phyloP scores from a whole-genome alignment of 2,888 invertebrate species.

The Folsomia candida region DNA sequence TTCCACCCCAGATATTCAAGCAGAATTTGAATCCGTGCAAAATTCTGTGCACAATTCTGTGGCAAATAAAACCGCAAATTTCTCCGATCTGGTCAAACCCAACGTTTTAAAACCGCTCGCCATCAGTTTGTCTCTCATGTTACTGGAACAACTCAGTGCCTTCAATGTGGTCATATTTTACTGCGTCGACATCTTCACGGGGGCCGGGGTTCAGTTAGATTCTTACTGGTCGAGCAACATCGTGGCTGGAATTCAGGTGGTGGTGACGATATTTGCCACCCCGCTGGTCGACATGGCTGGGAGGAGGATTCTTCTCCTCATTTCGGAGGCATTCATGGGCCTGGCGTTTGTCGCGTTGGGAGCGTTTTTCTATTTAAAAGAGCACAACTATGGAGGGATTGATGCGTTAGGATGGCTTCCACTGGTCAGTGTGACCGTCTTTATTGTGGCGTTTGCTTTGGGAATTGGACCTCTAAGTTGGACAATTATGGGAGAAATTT shows the following conservation, averaged over 20 bases:
- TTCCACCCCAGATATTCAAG: background rate
- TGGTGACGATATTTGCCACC: slow-evolving; percentile 58
- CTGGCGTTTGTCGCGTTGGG: slow-evolving; percentile 69
- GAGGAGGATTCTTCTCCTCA: slow-evolving; percentile 71
- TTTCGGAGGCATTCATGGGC: slow-evolving; percentile 72
- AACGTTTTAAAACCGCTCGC: slow-evolving; percentile 70
- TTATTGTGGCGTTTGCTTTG: slow-evolving; percentile 75
- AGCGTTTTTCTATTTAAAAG: slow-evolving; percentile 65
- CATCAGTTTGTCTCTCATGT: slow-evolving; percentile 74
- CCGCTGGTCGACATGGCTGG: slow-evolving; percentile 76
- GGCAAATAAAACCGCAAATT: slow-evolving; percentile 39
- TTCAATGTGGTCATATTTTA: slow-evolving; percentile 82
- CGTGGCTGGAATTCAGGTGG: slow-evolving; percentile 61
- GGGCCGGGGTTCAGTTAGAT: slow-evolving; percentile 62
- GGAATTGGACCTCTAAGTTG: slow-evolving; percentile 72
- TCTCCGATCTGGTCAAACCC: slow-evolving; percentile 63
- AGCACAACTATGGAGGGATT: slow-evolving; percentile 8
- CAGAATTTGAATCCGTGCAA: background rate
- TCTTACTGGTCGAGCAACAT: slow-evolving; percentile 62
- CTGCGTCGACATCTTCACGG: slow-evolving; percentile 69
- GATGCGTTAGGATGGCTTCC: slow-evolving; percentile 67
- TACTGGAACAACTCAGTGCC: slow-evolving; percentile 80
- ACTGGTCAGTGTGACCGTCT: slow-evolving; percentile 68
- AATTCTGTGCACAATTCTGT: no score
- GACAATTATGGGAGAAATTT: slow-evolving; percentile 78